Conservation (phyloP, 2,113 vertebrate genomes). For the Regulus satrapa region DNA sequence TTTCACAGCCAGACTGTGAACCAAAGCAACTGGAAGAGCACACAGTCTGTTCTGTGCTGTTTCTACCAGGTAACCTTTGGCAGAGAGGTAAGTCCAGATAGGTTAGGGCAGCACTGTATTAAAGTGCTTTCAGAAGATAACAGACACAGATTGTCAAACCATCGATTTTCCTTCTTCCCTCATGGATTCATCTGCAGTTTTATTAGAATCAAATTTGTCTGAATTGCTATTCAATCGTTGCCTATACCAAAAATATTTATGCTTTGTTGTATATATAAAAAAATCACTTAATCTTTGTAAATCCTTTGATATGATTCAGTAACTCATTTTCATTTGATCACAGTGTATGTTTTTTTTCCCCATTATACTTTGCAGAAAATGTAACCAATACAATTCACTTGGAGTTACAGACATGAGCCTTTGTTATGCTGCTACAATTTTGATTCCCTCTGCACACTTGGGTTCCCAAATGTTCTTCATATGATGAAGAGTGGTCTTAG, state of each 20-base stretch:
- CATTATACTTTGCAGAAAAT: not conserved
- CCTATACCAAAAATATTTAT: not conserved
- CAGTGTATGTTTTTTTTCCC: not conserved
- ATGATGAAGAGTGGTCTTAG: not conserved
- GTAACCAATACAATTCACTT: not conserved
- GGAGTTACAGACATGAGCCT: not conserved
- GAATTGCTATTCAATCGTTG: not conserved
- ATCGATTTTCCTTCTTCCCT: not conserved
- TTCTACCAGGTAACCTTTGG: not conserved
- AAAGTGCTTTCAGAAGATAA: not conserved
- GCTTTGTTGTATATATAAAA: not conserved
- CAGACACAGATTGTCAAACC: not conserved
- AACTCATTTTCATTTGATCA: not conserved
- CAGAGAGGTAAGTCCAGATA: not conserved
- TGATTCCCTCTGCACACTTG: rapidly evolving
- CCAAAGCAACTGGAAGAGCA: not conserved
- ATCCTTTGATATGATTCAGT: not conserved
- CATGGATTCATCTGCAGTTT: not conserved
- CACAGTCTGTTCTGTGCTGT: not conserved
- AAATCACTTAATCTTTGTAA: not conserved
- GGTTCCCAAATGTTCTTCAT: not conserved
- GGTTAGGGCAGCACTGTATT: not conserved
- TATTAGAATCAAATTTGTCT: not conserved
- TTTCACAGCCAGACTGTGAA: not conserved
- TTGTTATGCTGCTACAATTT: not conserved